Base-by-base conservation (phyloP, 1,140 invertebrate species). In the Lordiphosa collinella region DNA sequence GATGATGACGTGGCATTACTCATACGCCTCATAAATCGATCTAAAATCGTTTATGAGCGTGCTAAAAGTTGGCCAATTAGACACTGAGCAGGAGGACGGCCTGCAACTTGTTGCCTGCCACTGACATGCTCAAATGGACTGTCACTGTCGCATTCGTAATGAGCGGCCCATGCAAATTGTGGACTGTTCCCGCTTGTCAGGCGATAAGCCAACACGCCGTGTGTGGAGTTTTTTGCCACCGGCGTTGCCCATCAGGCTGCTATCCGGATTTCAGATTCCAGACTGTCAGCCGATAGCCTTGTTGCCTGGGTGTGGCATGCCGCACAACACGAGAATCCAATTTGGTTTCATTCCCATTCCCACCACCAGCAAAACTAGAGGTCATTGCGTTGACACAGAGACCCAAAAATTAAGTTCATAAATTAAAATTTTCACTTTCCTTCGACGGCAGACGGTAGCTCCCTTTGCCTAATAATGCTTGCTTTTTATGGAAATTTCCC, bases 31-130 rank as follows among this genome's bases (percentile, higher is more conserved):
- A 60, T 68, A 59, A 75, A 67, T 67, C 76, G 76, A 75, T 67
- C 66, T 56, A 38, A 53, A 47, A 79, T 65, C 58, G 60, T 38
- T 46, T 37, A 36, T 44, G 56, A 73, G 63, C 68, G 64, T 79
- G 68, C 64, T 68, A 66, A 80, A 80, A 69, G 75, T 80, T 67
- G 70, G 54, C 75, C 75, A 80, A 80, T 74, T 75, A 75, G 68
- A 80, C 56, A 36, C 43, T 37, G 48, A 63, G 7, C 40, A 22
- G n/a, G n/a, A 8, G 13, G 40, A 14, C 22, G 13, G 35, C 13
- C 46, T 66, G 67, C 69, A 66, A 74, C 71, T 69, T 69, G 52
- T 44, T 70, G 69, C 40, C 69, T 34, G 35, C 8, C 8, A 2
- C 2, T 18, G 18, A 18, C 18, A 18, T 4, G 22, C 5, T 25